A percentile compares a stretch with the other conserved stretches of the same genome.
These are phyloP conservation scores for Polylopha cassiicola DNA, from an alignment of 2,888 invertebrate genomes.

Conservation along the genomic window DNA sequence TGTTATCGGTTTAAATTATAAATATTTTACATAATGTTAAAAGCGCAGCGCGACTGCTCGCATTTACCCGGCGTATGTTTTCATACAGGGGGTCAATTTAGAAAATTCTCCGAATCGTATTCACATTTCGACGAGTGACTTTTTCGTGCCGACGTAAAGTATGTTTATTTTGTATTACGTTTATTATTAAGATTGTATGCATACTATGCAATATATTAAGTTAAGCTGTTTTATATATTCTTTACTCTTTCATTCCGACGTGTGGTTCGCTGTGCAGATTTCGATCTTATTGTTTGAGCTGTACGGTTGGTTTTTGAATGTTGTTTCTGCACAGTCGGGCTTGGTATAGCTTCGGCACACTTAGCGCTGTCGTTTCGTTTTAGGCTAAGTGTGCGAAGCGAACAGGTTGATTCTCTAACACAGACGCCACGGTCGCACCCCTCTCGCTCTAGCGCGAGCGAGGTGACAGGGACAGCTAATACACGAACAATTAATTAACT, in stretches of 20 bases:
- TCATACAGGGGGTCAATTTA: no score
- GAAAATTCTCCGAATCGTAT: no score
- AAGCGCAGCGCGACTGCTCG: no score
- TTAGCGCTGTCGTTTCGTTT: conserved; percentile 12
- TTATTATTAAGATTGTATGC: conserved; percentile 28
- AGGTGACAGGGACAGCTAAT: conserved; percentile 2
- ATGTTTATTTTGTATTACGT: conserved; percentile 30
- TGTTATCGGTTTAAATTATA: no score
- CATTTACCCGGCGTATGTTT: no score
- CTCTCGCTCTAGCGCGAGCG: no score
- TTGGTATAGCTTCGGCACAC: no score
- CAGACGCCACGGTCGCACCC: conserved; percentile 42
- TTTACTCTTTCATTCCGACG: conserved; percentile 64
- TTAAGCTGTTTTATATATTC: conserved; percentile 42
- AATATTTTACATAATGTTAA: no score
- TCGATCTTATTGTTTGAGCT: conserved; percentile 3
- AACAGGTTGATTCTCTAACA: conserved; percentile 44
- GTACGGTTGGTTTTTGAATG: conserved; percentile 2
- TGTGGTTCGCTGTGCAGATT: conserved; percentile 27
- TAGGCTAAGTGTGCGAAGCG: conserved; percentile 32
- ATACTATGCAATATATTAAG: conserved; percentile 30
- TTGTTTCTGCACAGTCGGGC: background rate
- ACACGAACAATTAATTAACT: no score
- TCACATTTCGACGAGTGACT: conserved; percentile 18
- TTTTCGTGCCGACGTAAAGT: conserved; percentile 27